phyloP scores from a whole-genome alignment of 2,113 vertebrate genomes.

The Myrmecophaga tridactyla region DNA sequence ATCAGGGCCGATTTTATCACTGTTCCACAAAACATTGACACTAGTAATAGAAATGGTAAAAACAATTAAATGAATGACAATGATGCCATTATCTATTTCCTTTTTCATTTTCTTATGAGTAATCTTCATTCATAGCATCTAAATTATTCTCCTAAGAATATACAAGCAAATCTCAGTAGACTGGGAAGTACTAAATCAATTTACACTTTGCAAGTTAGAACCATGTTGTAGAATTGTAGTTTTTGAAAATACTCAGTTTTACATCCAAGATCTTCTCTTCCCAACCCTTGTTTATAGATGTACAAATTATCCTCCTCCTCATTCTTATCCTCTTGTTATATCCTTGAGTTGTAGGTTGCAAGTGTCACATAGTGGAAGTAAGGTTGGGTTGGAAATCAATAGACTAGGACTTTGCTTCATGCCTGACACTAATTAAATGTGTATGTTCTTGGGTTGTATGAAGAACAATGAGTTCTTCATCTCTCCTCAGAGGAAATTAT shows the following conservation, averaged over 20 bases:
- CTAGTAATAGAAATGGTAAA: neutral
- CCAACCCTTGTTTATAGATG: neutral
- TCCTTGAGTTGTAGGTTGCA: neutral
- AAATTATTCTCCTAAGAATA: neutral
- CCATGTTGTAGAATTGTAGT: neutral
- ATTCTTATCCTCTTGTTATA: neutral
- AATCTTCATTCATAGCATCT: neutral
- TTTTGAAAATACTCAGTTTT: neutral
- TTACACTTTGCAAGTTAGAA: neutral
- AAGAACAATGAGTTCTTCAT: neutral
- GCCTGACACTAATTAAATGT: neutral
- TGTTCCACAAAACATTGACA: neutral
- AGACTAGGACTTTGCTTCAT: neutral
- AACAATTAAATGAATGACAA: slow-evolving; percentile 11
- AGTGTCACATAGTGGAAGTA: neutral
- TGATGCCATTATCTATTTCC: neutral
- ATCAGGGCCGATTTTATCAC: neutral
- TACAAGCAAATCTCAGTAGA: neutral
- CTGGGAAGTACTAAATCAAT: neutral
- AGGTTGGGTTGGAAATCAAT: neutral
- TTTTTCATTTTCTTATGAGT: neutral
- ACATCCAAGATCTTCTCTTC: neutral
- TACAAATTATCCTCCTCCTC: neutral
- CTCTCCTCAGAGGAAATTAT: neutral
- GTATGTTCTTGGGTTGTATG: neutral